Conservation (phyloP, 2,113 vertebrate genomes). For the Lepus timidus region DNA sequence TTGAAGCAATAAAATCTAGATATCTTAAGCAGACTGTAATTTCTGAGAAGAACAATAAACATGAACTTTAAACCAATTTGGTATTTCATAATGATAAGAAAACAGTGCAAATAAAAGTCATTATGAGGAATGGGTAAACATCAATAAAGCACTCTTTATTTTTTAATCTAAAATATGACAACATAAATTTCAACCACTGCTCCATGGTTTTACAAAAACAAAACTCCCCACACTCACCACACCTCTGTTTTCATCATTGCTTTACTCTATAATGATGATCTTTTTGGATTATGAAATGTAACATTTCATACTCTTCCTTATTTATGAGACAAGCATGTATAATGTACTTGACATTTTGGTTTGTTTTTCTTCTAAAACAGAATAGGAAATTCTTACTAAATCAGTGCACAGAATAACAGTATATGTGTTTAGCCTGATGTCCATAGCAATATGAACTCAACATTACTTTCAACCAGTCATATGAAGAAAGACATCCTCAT, state of each 20-base stretch:
- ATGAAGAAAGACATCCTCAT: neutral
- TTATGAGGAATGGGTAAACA: neutral
- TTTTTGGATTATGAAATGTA: conserved; percentile 2
- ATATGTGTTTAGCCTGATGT: neutral
- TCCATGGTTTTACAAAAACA: neutral
- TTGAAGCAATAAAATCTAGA: neutral
- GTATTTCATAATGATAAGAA: conserved; percentile 2
- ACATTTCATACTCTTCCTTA: neutral
- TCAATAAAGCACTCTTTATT: neutral
- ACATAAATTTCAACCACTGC: neutral
- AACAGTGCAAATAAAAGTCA: neutral
- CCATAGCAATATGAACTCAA: neutral
- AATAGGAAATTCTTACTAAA: neutral
- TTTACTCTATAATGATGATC: neutral
- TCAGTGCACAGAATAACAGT: neutral
- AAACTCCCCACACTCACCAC: accelerated
- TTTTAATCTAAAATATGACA: conserved; percentile 26
- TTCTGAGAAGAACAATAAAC: neutral
- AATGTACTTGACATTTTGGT: neutral
- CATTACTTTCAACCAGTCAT: neutral
- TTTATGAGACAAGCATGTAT: neutral
- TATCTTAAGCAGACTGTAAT: neutral
- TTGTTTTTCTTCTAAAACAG: neutral
- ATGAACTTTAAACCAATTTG: neutral
- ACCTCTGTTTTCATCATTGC: neutral